A percentile compares a stretch with the other conserved stretches of the same genome.
Conservation (phyloP, 2,888 invertebrate species). For the Sipunculus nudus region DNA sequence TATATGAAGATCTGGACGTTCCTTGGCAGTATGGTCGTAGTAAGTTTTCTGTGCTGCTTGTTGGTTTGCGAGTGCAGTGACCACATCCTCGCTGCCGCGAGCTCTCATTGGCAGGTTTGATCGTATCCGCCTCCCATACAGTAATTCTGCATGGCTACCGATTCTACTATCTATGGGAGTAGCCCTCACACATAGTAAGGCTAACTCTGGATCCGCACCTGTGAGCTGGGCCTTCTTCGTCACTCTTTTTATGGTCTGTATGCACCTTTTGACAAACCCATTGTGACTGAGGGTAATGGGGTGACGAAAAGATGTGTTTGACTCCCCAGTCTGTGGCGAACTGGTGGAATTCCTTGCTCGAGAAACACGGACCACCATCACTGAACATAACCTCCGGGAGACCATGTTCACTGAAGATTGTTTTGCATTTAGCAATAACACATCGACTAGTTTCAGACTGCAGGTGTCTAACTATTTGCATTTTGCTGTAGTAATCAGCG, state of each 20-base stretch:
- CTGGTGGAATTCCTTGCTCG: background rate
- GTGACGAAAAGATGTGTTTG: no score
- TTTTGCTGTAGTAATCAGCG: conserved; percentile 7
- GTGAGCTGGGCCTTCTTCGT: no score
- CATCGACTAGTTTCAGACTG: background rate
- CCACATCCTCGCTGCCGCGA: no score
- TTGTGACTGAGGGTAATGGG: no score
- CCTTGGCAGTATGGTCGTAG: background rate
- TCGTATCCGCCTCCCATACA: no score
- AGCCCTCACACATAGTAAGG: no score
- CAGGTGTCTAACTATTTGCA: background rate
- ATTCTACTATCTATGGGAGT: no score
- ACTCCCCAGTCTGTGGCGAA: no score
- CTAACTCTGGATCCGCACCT: no score
- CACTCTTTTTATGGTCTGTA: no score
- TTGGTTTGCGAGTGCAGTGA: background rate
- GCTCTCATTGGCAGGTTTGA: no score
- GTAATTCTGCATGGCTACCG: no score
- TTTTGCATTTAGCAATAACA: background rate
- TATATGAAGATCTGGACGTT: background rate
- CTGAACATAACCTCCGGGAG: background rate
- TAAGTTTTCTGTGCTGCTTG: background rate
- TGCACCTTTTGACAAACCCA: conserved; percentile 5
- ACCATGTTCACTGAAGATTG: conserved; percentile 6
- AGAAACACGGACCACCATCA: conserved; percentile 7